phyloP scores from a whole-genome alignment of 2,888 invertebrate species.

The Choristoneura rosaceana region DNA sequence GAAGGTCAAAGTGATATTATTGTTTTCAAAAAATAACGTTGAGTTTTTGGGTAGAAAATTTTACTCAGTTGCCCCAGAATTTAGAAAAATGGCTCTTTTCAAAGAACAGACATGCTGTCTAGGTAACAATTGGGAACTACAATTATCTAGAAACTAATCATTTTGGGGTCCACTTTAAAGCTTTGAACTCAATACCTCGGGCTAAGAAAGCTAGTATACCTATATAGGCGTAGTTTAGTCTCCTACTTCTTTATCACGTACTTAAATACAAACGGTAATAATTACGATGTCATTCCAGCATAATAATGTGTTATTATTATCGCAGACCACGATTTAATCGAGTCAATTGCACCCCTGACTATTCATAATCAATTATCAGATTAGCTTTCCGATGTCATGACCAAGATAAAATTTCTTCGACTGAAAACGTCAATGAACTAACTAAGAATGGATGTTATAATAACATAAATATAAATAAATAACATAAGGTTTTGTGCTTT shows the following conservation, averaged over 20 bases:
- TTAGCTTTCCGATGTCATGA: slow-evolving; percentile 12
- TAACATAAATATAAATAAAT: too few species aligned
- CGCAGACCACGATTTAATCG: neutral
- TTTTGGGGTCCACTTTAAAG: neutral
- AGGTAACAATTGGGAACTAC: neutral
- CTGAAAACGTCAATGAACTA: neutral
- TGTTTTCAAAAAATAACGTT: too few species aligned
- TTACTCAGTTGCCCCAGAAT: too few species aligned
- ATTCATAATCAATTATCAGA: neutral
- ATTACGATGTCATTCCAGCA: slow-evolving; percentile 2
- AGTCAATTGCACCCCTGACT: neutral
- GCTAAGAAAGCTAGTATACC: slow-evolving; percentile 6
- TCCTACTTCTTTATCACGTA: neutral
- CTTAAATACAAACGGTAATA: slow-evolving; percentile 8
- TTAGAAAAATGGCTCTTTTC: neutral
- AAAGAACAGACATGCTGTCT: neutral
- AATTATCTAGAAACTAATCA: neutral
- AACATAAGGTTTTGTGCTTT: too few species aligned
- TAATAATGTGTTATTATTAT: slow-evolving; percentile 10
- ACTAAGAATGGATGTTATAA: neutral
- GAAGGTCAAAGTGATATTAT: too few species aligned
- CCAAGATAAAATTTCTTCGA: slow-evolving; percentile 9
- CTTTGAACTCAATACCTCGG: neutral
- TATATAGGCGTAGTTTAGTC: neutral
- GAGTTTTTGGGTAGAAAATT: too few species aligned